Evolutionary conservation across 2,113 vertebrate genomes (phyloP), one percentile per base, ranked within the genome.

Genomic region (Anolis carolinensis): DNA sequence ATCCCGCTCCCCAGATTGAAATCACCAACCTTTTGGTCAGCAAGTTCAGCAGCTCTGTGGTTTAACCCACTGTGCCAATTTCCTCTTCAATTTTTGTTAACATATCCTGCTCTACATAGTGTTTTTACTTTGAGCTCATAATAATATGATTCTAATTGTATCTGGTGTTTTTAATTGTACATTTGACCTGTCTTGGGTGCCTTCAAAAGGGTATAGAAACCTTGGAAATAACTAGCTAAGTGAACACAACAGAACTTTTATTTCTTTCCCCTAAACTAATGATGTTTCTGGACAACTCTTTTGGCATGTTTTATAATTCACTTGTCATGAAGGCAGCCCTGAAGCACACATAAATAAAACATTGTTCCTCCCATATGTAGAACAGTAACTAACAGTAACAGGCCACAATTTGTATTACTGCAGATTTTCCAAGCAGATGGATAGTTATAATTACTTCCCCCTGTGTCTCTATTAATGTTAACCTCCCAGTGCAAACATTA

Each of bases 301-400:
- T 65, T 48, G 2, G 9, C 21, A 27, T 65, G 27, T 50, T 84
- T 84, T 48, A 65, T 67, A 65, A 65, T n/a, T 67, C 70, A 48
- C 7, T 25, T 9, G 6, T 21, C 59, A 44, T 71, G 32, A 84
- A 75, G 88, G 90, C 44, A 7, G 79, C 86, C n/a, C 76, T 34
- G 88, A 86, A 87, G 70, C 4, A n/a, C 50, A 30, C 16, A 25
- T 16, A 82, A 34, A 90, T 89, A 62, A 89, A 87, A 79, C 30
- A 9, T 6, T 50, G 72, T 81, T 88, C 76, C 84, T 0, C 36
- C 55, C 73, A 32, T 70, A 75, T 9, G 50, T 79, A 55, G 59
- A 87, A 89, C 89, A 91, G 89, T 87, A 91, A 85, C 74, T 88
- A 90, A 87, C 91, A 89, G 82, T 88, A 90, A 87, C 91, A 89